phyloP scores from a whole-genome alignment of 2,797 vertebrate species.

The Okamejei kenojei region DNA sequence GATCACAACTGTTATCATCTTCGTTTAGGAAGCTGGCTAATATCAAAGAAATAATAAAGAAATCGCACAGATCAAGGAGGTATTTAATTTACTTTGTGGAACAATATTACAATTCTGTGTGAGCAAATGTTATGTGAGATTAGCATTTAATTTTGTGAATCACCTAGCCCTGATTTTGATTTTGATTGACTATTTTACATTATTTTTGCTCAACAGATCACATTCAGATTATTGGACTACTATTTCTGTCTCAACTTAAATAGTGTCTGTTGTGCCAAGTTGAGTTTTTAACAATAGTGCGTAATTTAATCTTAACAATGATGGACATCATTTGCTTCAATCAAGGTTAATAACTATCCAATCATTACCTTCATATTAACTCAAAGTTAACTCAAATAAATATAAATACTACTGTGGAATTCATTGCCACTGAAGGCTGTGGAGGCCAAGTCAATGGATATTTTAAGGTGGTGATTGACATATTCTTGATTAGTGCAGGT shows the following conservation, averaged over 20 bases:
- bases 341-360: not conserved
- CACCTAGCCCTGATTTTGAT: not conserved
- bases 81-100: not conserved
- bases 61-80: not conserved
- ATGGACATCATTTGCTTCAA: conserved; percentile 1
- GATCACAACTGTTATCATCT: not conserved
- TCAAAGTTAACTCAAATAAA: not conserved
- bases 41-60: not conserved
- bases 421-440: too few relatives aligned
- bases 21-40: too few relatives aligned
- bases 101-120: not conserved
- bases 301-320: not conserved
- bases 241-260: not conserved
- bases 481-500: too few relatives aligned
- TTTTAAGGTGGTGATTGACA: too few relatives aligned
- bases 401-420: not conserved
- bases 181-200: not conserved
- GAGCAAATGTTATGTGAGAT: not conserved
- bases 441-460: too few relatives aligned
- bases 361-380: not conserved
- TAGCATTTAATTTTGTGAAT: not conserved
- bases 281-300: not conserved
- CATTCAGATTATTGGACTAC: not conserved
- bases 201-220: not conserved
- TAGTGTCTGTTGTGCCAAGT: not conserved